Conservation (phyloP, 1,140 invertebrate genomes). For the Cyphomyrmex costatus region DNA sequence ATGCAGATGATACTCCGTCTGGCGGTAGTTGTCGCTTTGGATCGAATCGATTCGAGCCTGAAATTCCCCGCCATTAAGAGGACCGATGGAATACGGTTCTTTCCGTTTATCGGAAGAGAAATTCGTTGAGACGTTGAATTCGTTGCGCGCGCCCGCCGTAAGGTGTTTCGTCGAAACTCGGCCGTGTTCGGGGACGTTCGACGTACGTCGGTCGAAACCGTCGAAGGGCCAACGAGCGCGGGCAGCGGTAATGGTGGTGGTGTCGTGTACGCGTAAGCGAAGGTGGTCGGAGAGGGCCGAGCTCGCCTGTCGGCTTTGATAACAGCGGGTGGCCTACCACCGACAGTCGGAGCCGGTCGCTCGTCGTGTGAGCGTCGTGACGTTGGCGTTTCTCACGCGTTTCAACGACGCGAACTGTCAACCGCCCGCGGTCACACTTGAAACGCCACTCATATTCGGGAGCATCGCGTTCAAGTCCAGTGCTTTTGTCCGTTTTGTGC, state of each 20-base stretch:
- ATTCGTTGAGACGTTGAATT: background rate
- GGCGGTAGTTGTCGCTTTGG: background rate
- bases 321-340: conserved; percentile 62
- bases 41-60: background rate
- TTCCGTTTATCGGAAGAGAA: conserved; percentile 1
- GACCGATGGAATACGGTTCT: background rate
- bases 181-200: background rate
- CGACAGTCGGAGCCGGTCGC: conserved; percentile 77
- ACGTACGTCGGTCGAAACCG: background rate
- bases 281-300: conserved; percentile 54
- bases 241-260: conserved; percentile 15
- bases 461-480: background rate
- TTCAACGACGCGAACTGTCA: conserved; percentile 38
- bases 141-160: background rate
- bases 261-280: conserved; percentile 17
- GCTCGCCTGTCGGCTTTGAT: conserved; percentile 74
- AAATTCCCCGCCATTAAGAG: background rate
- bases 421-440: conserved; percentile 13
- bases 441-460: background rate
- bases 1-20: background rate
- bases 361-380: conserved; percentile 74
- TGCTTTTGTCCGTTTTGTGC: background rate
- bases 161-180: background rate
- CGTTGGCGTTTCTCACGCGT: background rate
- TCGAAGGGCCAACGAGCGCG: conserved; percentile 51